Base-by-base conservation (phyloP, 2,113 vertebrate species). In the Haemorhous mexicanus region DNA sequence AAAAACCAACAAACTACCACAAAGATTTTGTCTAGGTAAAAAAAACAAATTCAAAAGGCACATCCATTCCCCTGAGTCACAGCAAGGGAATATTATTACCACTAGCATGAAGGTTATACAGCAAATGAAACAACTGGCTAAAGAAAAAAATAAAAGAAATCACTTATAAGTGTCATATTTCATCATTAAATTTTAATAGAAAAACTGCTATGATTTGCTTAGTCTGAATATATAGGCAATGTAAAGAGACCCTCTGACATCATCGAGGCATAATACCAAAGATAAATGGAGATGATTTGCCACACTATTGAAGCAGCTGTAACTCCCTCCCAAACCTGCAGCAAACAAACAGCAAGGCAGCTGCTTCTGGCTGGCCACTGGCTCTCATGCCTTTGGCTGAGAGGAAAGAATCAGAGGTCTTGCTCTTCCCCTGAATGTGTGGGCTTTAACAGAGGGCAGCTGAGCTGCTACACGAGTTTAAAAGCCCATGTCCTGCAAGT, bases 101-200 rank as follows among this genome's bases (percentile, higher is more conserved):
- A 37, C 68, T 74, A 95, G 53, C 24, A 4, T 10, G 8, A 78
- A 41, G 30, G 76, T 86, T 81, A 88, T 37, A 67, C 28, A 72
- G 59, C 77, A 83, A 92, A 90, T 64, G 22, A 96, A 92, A 90
- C 79, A 87, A 89, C 9, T 68, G 69, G 24, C 76, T 94, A 87
- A 94, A 82, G 43, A 37, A 56, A 74, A 86, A 67, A 53, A 6
- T 6, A 44, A 88, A 77, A 41, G 2, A 90, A 69, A 90, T 80
- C 18, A 64, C 56, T 95, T 94, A 24, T 19, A 83, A 81, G 72
- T 59, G 46, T 74, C 76, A 85, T 89, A 37, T 39, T 95, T 96
- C 89, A 95, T 94, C 94, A 94, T 97, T 94, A 95, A 95, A 94
- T 66, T 93, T 87, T 74, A 91, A 96, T 74, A 64, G 69, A 63